Base-by-base conservation (phyloP, 2,113 vertebrate species). In the Ciconia maguari region DNA sequence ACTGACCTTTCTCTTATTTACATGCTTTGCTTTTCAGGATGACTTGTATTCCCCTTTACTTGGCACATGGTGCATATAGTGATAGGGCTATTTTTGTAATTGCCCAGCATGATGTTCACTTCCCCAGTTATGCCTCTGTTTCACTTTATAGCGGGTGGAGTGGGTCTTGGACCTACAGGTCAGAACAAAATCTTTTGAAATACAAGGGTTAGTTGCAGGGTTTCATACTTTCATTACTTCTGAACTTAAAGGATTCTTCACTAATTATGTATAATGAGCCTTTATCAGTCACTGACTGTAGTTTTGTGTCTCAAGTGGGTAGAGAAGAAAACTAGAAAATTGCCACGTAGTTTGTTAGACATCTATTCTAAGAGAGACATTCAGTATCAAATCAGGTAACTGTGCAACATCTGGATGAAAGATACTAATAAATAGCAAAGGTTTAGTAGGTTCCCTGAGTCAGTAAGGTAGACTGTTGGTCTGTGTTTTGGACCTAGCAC, bases 11-110 rank as follows among this genome's bases (percentile, higher is more conserved):
- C 9, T n/a, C 9, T 82, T 32, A 27, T 19, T 61, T n/a, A 9
- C 26, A 30, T 26, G 20, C n/a, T 81, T 74, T 61, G 26, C 9
- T 86, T 91, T 87, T 48, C 81, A 75, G 38, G 13, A 22, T 60
- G 15, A 55, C 8, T 84, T 13, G 3, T 24, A 15, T 16, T 52
- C n/a, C 32, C 15, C 38, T 51, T 38, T 49, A 15, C 20, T 25
- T 66, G 15, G 19, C 34, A 16, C 18, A 30, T 0, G 0, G 9
- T 18, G 15, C 32, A 32, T 16, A 13, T 0, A 6, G 7, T 11
- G 51, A 46, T 6, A 79, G 44, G 20, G 44, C 4, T 76, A 12
- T 19, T 55, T 88, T 55, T 87, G 20, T 62, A 46, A 51, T 7
- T 38, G 29, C 22, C 7, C 62, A 34, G 42, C 16, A 32, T 24